phyloP scores from a whole-genome alignment of 2,797 vertebrate genomes.

The Hydrocynus forskahlii region DNA sequence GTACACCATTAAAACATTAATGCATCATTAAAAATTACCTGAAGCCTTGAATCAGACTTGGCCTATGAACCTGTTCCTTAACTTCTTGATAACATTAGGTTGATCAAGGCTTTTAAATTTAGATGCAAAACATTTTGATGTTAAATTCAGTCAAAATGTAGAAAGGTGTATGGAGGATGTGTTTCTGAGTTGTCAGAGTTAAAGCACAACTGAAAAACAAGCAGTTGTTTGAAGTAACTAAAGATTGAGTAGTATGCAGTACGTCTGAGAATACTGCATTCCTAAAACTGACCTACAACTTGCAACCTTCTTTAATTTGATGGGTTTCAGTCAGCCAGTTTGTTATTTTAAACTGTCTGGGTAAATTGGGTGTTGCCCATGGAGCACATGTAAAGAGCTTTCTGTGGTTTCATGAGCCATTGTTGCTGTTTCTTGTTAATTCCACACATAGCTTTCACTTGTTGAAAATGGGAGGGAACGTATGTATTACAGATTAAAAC shows the following conservation, averaged over 20 bases:
- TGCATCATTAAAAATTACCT: no score
- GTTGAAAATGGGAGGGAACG: neutral
- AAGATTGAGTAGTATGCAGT: neutral
- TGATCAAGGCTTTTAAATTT: no score
- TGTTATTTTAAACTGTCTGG: conserved; percentile 10
- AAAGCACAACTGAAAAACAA: neutral
- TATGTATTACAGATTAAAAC: neutral
- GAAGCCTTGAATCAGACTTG: no score
- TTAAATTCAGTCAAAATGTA: no score
- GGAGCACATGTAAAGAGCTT: neutral
- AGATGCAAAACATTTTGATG: no score
- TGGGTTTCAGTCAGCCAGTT: neutral
- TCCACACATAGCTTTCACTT: neutral
- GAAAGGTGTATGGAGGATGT: no score
- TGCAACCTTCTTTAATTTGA: neutral
- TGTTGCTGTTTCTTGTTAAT: conserved; percentile 13
- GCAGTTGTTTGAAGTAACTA: no score
- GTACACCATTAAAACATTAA: no score
- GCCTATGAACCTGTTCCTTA: no score
- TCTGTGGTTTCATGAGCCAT: neutral
- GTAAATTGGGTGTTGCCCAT: neutral
- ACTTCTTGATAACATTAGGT: no score
- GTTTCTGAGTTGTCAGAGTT: neutral
- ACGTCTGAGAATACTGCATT: neutral
- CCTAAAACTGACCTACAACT: neutral